Percentiles rank a stretch among this genome's conserved stretches.
Conservation (phyloP, 1,140 invertebrate species). For the Penaeus indicus region DNA sequence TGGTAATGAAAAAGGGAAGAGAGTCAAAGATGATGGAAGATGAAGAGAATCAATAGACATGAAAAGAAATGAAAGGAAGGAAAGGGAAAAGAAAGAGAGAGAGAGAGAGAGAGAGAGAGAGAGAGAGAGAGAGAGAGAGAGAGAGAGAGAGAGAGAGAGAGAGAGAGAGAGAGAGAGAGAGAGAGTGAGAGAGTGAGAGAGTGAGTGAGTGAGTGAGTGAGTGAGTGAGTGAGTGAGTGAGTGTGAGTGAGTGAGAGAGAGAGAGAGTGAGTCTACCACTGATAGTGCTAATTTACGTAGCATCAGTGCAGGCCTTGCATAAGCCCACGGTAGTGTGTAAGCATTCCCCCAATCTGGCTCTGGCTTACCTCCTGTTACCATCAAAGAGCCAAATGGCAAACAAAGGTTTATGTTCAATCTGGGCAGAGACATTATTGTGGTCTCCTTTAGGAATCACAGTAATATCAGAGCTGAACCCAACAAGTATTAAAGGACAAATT, state of each 20-base stretch:
- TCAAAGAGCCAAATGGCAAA: too few species aligned
- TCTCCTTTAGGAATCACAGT: too few species aligned
- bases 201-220: neutral
- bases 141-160: conserved; percentile 7
- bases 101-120: neutral
- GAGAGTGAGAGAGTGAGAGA: conserved; percentile 37
- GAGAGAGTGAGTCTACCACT: too few species aligned
- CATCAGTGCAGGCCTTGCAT: too few species aligned
- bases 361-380: too few species aligned
- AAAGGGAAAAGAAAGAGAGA: neutral
- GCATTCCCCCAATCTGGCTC: too few species aligned
- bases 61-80: neutral
- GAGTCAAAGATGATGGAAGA: neutral
- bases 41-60: neutral
- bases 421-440: too few species aligned
- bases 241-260: neutral
- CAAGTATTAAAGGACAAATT: too few species aligned
- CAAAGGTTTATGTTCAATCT: too few species aligned
- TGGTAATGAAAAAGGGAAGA: too few species aligned
- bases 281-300: neutral
- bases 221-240: neutral
- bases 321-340: too few species aligned
- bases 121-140: neutral
- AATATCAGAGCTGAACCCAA: too few species aligned
- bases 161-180: conserved; percentile 30